Evolutionary conservation across 2,888 invertebrate genomes (phyloP), one percentile per base, ranked within the genome.

Genomic region (Drosophila pseudotakahashii): DNA sequence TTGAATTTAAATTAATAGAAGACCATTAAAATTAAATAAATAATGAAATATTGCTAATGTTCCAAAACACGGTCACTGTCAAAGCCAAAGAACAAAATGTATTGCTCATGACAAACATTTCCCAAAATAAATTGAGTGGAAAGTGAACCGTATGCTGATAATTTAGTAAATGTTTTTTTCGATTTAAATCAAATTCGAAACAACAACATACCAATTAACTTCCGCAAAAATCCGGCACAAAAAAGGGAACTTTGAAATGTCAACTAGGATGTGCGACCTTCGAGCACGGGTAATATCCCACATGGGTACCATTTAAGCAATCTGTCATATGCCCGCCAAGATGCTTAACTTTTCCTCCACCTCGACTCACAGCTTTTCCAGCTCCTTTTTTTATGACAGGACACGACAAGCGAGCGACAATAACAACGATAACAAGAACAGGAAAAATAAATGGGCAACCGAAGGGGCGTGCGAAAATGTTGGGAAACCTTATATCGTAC

Each of bases 321-420:
- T 83, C 85, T 83, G 85, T 83, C 82, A 83, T 81, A 78, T 60
- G 76, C 70, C 81, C 79, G 79, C 88, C 88, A 88, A 88, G 88
- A 85, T 83, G 86, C 77, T 88, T 76, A 88, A 88, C 83, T 83
- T 75, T 66, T 54, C 60, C 53, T 41, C 62, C 62, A 61, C 62
- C 69, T 57, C 78, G 72, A 55, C 72, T 64, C 30, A 13, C 7
- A 30, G 48, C 42, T 48, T 52, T 58, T 48, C 19, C 52, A 10
- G 41, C 13, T 37, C 42, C 26, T n/a, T 54, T 77, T 87, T 82
- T 83, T 83, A 88, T 88, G 88, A 85, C 83, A 88, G 57, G 62
- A 60, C 62, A 51, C 44, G 69, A 71, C 74, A 74, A 73, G 68
- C 67, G 60, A 63, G 63, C 73, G 63, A 72, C 57, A 70, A 70